Conservation (phyloP, 2,888 invertebrate species). For the Pseudococcus longispinus region DNA sequence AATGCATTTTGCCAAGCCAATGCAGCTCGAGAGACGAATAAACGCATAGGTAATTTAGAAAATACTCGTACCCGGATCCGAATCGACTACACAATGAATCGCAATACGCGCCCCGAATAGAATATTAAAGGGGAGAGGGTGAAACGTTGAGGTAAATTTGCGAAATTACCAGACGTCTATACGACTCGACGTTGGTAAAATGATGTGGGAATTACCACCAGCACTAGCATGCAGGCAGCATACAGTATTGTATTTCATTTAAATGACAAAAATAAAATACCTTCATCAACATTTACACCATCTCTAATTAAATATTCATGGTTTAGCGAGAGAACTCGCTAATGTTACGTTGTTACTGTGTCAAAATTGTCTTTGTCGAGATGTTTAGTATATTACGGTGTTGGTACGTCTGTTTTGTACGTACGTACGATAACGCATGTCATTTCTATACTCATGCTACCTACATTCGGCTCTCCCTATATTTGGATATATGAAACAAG, state of each 20-base stretch:
- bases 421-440: slow-evolving; percentile 13
- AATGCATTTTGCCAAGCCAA: neutral
- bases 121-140: neutral
- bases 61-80: neutral
- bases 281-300: slow-evolving; percentile 28
- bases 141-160: neutral
- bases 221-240: neutral
- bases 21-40: neutral
- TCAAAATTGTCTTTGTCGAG: slow-evolving; percentile 33
- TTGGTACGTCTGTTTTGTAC: neutral
- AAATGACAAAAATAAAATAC: slow-evolving; percentile 35
- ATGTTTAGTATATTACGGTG: neutral
- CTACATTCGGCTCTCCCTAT: neutral
- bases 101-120: neutral
- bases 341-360: slow-evolving; percentile 12
- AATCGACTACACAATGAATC: neutral
- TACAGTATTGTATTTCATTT: slow-evolving; percentile 33
- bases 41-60: neutral
- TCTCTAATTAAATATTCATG: slow-evolving; percentile 37
- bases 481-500: neutral
- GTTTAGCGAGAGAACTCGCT: neutral
- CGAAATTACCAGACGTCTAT: slow-evolving; percentile 21
- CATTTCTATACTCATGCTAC: neutral
- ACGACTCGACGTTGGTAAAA: neutral
- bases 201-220: neutral